Conservation (phyloP, 2,113 vertebrate species). For the Hiodon alosoides region DNA sequence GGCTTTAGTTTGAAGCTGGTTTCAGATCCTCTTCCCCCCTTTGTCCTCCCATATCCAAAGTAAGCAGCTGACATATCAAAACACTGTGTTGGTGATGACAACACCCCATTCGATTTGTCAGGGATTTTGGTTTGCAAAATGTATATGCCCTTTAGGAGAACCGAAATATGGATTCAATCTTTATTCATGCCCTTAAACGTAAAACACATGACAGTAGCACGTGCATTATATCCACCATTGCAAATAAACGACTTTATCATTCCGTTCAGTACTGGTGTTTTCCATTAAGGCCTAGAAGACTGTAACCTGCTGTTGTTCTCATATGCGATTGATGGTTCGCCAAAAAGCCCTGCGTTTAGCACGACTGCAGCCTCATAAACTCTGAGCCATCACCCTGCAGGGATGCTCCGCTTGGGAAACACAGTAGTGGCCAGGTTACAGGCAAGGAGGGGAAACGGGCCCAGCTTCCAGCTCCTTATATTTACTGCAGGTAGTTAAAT, state of each 20-base stretch:
- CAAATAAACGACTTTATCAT: slow-evolving; percentile 18
- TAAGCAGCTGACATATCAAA: background rate
- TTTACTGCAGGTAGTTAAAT: slow-evolving; percentile 3
- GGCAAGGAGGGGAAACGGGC: background rate
- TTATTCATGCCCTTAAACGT: background rate
- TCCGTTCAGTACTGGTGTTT: slow-evolving; percentile 29
- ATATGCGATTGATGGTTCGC: slow-evolving; percentile 38
- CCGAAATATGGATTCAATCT: no score
- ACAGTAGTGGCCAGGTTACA: slow-evolving; percentile 15
- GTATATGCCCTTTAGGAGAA: background rate
- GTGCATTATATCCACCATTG: slow-evolving; percentile 16
- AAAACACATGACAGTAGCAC: background rate
- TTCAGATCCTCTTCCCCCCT: background rate
- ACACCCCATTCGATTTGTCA: no score
- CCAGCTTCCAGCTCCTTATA: background rate
- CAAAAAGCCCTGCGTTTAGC: slow-evolving; percentile 26
- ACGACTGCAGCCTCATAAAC: slow-evolving; percentile 16
- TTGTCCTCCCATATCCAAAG: no score
- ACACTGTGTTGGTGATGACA: background rate
- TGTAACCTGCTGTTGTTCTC: background rate
- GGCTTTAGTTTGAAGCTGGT: background rate
- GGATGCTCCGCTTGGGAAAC: slow-evolving; percentile 13
- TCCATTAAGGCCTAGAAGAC: slow-evolving; percentile 36
- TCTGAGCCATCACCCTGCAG: slow-evolving; percentile 6
- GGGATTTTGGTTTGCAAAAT: no score